Conservation (phyloP, 1,140 invertebrate genomes). For the Globodera ellingtonae region DNA sequence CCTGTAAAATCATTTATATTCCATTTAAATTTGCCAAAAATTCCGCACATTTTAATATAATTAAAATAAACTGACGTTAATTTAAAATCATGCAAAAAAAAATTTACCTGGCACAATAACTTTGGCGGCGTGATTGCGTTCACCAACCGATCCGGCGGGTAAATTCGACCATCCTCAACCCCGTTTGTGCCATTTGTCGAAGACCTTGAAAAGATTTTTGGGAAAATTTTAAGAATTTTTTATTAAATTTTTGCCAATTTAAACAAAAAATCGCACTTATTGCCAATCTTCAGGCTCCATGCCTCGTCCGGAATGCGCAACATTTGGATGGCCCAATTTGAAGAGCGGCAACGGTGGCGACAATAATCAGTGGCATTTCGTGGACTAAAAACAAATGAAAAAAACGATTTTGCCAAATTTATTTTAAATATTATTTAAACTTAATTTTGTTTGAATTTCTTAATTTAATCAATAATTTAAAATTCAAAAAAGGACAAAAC, state of each 20-base stretch:
- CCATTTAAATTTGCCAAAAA: no score
- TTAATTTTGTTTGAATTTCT: constrained; percentile 2
- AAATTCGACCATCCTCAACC: constrained; percentile 47
- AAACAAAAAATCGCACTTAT: neutral
- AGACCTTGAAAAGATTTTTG: neutral
- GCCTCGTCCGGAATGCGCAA: constrained; percentile 42
- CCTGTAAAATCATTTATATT: no score
- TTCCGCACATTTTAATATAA: no score
- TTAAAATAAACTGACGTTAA: no score
- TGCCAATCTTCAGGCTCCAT: constrained; percentile 54
- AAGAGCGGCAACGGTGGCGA: constrained; percentile 74
- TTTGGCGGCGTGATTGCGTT: no score
- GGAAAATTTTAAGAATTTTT: neutral
- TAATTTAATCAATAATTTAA: constrained; percentile 20
- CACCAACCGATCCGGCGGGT: constrained; percentile 37
- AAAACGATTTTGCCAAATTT: neutral
- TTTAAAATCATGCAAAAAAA: no score
- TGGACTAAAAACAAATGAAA: constrained; percentile 45
- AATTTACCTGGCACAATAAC: no score
- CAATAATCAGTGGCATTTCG: constrained; percentile 73
- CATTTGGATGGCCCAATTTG: constrained; percentile 50
- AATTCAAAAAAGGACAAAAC: neutral
- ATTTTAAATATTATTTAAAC: neutral
- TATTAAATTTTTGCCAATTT: neutral
- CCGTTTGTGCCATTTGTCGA: constrained; percentile 37